Conservation (phyloP, 2,888 invertebrate species). For the Rhamphomyia laevipes region DNA sequence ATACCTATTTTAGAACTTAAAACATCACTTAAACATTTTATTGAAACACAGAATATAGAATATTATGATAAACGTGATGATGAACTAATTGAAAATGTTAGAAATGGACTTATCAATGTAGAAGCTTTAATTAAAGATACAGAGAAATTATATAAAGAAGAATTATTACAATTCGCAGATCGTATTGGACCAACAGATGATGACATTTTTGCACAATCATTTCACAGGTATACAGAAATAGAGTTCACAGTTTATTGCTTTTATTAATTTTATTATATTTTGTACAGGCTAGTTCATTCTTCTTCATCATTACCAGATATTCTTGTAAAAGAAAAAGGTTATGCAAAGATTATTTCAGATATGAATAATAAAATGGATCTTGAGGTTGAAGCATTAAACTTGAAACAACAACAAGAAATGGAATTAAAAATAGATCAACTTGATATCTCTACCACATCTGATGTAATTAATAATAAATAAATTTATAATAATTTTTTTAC, state of each 20-base stretch:
- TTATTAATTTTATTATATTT: not conserved
- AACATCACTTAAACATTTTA: conserved; percentile 45
- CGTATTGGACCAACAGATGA: conserved; percentile 71
- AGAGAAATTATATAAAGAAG: conserved; percentile 69
- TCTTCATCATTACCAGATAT: conserved; percentile 80
- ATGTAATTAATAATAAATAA: conserved; percentile 14
- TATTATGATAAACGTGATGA: conserved; percentile 56
- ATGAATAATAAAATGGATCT: conserved; percentile 61
- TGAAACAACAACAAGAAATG: conserved; percentile 82
- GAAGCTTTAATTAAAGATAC: conserved; percentile 67
- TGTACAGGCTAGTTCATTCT: conserved; percentile 59
- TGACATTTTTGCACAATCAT: conserved; percentile 49
- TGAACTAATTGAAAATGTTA: conserved; percentile 47
- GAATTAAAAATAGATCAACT: conserved; percentile 68
- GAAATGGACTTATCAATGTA: conserved; percentile 51
- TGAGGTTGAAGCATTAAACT: conserved; percentile 56
- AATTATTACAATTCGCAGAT: conserved; percentile 74
- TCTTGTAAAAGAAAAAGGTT: conserved; percentile 75
- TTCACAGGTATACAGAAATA: conserved; percentile 26
- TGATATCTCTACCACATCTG: conserved; percentile 55
- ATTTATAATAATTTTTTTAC: too few species aligned
- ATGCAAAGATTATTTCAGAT: conserved; percentile 67
- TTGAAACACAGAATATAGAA: conserved; percentile 51
- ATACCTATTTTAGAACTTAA: conserved; percentile 15
- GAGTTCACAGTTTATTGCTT: not conserved